These are phyloP conservation scores for Phrynocephalus versicolor DNA, from an alignment of 2,113 vertebrate genomes.

Conservation along the genomic window DNA sequence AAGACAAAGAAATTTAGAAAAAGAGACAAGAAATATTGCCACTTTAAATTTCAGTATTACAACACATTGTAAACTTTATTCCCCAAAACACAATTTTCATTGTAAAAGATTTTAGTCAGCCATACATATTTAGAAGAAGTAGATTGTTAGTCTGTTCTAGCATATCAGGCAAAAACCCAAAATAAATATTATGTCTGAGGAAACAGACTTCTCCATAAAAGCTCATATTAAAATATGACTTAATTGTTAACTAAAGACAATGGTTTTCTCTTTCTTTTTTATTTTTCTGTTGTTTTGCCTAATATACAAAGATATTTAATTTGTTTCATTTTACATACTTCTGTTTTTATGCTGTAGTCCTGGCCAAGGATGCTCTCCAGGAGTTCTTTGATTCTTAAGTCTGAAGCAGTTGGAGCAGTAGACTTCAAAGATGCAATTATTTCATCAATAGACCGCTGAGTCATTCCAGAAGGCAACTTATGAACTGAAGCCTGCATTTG, in stretches of 20 bases:
- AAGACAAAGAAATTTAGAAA: constrained; percentile 32
- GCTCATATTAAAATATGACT: neutral
- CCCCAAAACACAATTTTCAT: constrained; percentile 57
- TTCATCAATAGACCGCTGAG: constrained; percentile 72
- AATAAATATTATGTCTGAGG: too few species aligned
- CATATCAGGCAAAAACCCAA: too few species aligned
- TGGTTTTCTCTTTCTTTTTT: too few species aligned
- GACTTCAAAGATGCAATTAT: constrained; percentile 75
- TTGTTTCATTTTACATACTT: constrained; percentile 71
- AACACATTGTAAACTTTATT: constrained; percentile 34
- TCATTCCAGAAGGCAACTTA: constrained; percentile 33
- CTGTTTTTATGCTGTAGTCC: constrained; percentile 65
- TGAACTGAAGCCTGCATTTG: constrained; percentile 28
- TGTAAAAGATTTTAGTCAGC: constrained; percentile 52
- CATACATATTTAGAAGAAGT: constrained; percentile 42
- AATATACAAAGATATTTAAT: constrained; percentile 38
- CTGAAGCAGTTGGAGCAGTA: constrained; percentile 62
- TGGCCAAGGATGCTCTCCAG: constrained; percentile 74
- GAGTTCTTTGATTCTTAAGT: constrained; percentile 73
- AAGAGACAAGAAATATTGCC: constrained; percentile 13
- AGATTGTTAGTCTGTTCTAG: too few species aligned
- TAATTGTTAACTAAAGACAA: too few species aligned
- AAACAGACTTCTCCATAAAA: too few species aligned
- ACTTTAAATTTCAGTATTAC: constrained; percentile 52
- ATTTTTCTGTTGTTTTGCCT: too few species aligned